Conservation (phyloP, 2,888 invertebrate species). For the Lasioglossum oenotherae region DNA sequence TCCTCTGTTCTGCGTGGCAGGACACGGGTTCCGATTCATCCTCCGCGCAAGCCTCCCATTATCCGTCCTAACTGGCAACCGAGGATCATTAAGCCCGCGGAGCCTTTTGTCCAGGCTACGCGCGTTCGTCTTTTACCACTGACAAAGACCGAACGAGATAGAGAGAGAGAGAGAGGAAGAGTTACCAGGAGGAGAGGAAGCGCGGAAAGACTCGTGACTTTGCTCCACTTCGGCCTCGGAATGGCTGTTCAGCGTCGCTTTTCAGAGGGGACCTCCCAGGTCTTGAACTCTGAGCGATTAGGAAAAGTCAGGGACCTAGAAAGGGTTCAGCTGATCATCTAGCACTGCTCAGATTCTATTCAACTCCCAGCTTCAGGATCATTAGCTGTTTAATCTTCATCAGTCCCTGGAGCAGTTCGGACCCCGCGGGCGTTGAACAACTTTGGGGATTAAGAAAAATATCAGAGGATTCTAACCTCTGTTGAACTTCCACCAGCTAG, state of each 20-base stretch:
- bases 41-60: conserved; percentile 69
- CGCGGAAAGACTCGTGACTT: conserved; percentile 26
- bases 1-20: conserved; percentile 57
- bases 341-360: not conserved
- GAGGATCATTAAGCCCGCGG: conserved; percentile 69
- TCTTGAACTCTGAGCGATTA: not conserved
- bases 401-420: not conserved
- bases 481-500: too few species aligned
- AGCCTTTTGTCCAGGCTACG: conserved; percentile 65
- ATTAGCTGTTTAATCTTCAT: not conserved
- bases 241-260: not conserved
- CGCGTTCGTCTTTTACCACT: conserved; percentile 37
- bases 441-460: not conserved
- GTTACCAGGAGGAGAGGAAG: conserved; percentile 31
- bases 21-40: conserved; percentile 72
- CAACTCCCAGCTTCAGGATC: not conserved
- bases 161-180: too few species aligned
- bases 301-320: not conserved
- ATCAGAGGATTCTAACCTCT: too few species aligned
- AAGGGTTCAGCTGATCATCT: not conserved
- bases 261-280: not conserved
- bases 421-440: not conserved
- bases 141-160: conserved; percentile 36
- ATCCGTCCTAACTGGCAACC: conserved; percentile 69
- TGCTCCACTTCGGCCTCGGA: conserved; percentile 46